Percentiles rank a stretch among this genome's conserved stretches.
Evolutionary conservation across 2,888 invertebrate genomes (phyloP).

Genomic region (Lasioglossum vierecki): DNA sequence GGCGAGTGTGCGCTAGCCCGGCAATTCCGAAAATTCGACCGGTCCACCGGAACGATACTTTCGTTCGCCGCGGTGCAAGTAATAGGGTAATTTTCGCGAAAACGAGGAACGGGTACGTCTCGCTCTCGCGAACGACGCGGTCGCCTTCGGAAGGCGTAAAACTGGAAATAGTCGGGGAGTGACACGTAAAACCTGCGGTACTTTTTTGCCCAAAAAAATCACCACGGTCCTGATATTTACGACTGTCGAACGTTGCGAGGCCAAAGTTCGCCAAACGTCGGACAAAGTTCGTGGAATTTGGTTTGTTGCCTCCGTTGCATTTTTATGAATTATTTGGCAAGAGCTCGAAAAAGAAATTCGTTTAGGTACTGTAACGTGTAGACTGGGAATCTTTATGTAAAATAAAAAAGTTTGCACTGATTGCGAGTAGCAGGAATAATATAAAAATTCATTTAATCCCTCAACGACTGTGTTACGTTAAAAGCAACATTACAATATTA

Average conservation of each 20-base stretch:
- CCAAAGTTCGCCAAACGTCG: too few relatives aligned
- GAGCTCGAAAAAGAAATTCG: too few relatives aligned
- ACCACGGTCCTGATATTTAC: background rate
- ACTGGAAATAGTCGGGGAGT: background rate
- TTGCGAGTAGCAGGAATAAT: too few relatives aligned
- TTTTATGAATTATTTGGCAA: too few relatives aligned
- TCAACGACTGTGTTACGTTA: too few relatives aligned
- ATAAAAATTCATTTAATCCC: too few relatives aligned
- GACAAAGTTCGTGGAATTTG: too few relatives aligned
- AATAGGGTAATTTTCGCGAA: constrained; percentile 8
- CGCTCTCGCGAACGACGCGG: background rate
- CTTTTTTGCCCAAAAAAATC: background rate
- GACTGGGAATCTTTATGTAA: too few relatives aligned
- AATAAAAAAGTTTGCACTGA: too few relatives aligned
- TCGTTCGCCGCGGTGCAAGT: background rate
- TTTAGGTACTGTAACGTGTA: too few relatives aligned
- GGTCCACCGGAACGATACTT: constrained; percentile 7
- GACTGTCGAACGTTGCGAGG: background rate
- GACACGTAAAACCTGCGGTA: background rate
- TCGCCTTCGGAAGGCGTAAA: background rate
- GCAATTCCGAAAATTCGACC: constrained; percentile 27
- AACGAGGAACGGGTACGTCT: background rate
- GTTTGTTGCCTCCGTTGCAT: too few relatives aligned
- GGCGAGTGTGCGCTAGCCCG: background rate
- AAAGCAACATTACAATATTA: too few relatives aligned